A percentile compares a stretch with the other conserved stretches of the same genome.
These are phyloP conservation scores for Brenthis ino DNA, from an alignment of 2,888 invertebrate species.

Conservation along the genomic window DNA sequence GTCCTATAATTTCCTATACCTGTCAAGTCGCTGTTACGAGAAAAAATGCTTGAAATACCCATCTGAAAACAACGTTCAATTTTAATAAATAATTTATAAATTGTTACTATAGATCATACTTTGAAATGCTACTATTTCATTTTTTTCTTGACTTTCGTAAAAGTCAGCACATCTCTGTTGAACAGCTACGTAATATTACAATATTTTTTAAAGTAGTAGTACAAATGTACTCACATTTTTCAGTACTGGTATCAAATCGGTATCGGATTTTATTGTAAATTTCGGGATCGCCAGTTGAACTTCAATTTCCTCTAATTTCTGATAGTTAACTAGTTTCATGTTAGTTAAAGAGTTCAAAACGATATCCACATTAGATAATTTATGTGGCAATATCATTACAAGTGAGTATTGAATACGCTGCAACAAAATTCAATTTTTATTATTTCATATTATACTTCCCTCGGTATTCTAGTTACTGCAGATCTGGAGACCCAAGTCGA, in stretches of 20 bases:
- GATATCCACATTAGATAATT: constrained; percentile 49
- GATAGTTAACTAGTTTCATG: constrained; percentile 57
- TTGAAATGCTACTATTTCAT: too few species aligned
- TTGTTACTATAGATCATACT: not conserved
- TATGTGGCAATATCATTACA: constrained; percentile 71
- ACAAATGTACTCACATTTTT: constrained; percentile 54
- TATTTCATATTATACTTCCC: not conserved
- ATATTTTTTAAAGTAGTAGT: not conserved
- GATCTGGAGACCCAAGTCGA: too few species aligned
- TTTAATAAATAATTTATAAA: not conserved
- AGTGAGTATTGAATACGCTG: constrained; percentile 75
- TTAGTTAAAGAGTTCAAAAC: constrained; percentile 53
- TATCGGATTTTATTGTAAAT: constrained; percentile 68
- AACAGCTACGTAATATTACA: too few species aligned
- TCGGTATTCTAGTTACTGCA: too few species aligned
- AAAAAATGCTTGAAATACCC: constrained; percentile 71
- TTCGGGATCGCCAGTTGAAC: constrained; percentile 68
- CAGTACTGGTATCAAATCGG: constrained; percentile 59
- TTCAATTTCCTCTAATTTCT: constrained; percentile 51
- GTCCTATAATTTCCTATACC: constrained; percentile 55
- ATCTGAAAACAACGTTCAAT: constrained; percentile 57
- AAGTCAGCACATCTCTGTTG: too few species aligned
- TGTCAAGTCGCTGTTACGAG: constrained; percentile 58
- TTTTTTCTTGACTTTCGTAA: too few species aligned
- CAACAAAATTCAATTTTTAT: constrained; percentile 40